Evolutionary conservation across 2,888 invertebrate species (phyloP).

Genomic region (Aphrophora alni): DNA sequence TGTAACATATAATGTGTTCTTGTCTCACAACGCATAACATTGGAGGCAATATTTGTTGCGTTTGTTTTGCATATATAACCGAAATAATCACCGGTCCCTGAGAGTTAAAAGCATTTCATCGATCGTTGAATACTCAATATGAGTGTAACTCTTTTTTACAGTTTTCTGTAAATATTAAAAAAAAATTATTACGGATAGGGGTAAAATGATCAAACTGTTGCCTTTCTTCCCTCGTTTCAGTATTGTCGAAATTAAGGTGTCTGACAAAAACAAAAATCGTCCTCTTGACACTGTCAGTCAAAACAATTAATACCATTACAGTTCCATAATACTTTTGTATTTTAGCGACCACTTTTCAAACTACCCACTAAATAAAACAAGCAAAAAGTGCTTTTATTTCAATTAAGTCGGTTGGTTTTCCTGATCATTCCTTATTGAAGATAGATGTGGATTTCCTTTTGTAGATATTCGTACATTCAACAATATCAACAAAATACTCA

Average conservation of each 20-base stretch:
- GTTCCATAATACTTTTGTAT: not conserved
- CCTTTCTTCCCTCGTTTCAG: not conserved
- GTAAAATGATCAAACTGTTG: constrained; percentile 24
- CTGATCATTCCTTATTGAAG: not conserved
- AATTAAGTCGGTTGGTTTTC: not conserved
- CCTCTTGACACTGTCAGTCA: not conserved
- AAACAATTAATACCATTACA: not conserved
- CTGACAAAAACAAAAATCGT: constrained; percentile 23
- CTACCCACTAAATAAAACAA: not conserved
- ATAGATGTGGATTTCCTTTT: not conserved
- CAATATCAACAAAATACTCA: not conserved
- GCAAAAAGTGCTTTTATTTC: not conserved
- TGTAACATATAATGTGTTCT: constrained; percentile 18
- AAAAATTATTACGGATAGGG: constrained; percentile 30
- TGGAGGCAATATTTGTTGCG: constrained; percentile 32
- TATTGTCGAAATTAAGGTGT: constrained; percentile 21
- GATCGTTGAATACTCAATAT: constrained; percentile 11
- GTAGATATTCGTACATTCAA: not conserved
- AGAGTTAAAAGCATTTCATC: constrained; percentile 30
- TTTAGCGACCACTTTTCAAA: not conserved
- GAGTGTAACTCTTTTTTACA: constrained; percentile 18
- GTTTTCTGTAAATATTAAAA: constrained; percentile 17
- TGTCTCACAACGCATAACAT: constrained; percentile 22
- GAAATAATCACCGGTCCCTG: constrained; percentile 27
- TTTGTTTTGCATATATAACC: constrained; percentile 24